These are phyloP conservation scores for Seriola rivoliana DNA, from an alignment of 2,113 vertebrate genomes.

Conservation along the genomic window DNA sequence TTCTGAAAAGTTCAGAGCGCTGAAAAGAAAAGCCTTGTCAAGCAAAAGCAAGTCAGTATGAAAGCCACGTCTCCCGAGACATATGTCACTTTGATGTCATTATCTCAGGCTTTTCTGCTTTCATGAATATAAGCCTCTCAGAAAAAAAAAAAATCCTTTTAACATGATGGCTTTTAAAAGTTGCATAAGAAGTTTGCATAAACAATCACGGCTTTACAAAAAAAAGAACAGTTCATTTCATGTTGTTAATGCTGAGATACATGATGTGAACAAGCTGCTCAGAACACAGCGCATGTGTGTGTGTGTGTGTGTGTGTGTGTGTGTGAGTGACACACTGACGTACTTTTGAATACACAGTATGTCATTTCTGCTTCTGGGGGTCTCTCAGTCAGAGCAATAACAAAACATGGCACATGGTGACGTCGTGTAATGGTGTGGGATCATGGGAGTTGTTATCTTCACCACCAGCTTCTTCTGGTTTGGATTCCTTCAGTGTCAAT, in stretches of 20 bases:
- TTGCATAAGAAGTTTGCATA: conserved; percentile 5
- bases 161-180: neutral
- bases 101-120: conserved; percentile 37
- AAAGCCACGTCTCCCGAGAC: conserved; percentile 17
- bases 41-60: neutral
- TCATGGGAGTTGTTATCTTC: too few species aligned
- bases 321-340: neutral
- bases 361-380: too few species aligned
- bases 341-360: too few species aligned
- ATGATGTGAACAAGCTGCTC: conserved; percentile 1
- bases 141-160: neutral
- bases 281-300: neutral
- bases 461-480: too few species aligned
- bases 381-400: too few species aligned
- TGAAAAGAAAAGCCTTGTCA: neutral
- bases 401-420: too few species aligned
- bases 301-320: neutral
- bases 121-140: conserved; percentile 20
- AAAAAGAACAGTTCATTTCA: neutral
- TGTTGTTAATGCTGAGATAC: neutral
- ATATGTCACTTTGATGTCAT: conserved; percentile 52
- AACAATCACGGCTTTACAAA: neutral
- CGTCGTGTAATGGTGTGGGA: too few species aligned
- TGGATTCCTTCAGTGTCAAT: too few species aligned
- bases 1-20: neutral